Evolutionary conservation across 2,113 vertebrate species (phyloP), one percentile per base, ranked within the genome.

Genomic region (Scolopax mira): DNA sequence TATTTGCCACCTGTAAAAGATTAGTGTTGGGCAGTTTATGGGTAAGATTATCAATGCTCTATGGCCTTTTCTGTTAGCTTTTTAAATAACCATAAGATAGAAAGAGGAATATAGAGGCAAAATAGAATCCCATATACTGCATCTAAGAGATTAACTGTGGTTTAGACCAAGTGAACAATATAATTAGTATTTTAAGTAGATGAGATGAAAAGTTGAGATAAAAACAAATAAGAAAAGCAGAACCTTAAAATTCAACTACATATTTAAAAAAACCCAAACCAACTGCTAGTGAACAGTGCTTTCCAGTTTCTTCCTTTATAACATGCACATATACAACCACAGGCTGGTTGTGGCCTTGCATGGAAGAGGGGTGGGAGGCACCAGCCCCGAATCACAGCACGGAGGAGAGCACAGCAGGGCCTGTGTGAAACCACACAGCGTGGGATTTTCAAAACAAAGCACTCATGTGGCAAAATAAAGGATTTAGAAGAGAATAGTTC

Each of bases 391-490:
- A 72, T 89, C 31, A 8, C 28, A 6, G 64, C 15, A 3, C 5
- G 13, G 39, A 85, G 49, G 33, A 83, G 66, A 51, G 75, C 23
- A 30, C 46, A 90, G 69, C 55, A 86, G 64, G 90, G 71, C 67
- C 75, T 39, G 55, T 91, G 66, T 83, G 95, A 91, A 93, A 46
- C n/a, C 42, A 77, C 89, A 88, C 75, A 94, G 82, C 2, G 5
- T 96, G 94, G 75, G 79, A 95, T 95, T 96, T 93, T 90, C 67
- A 86, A 95, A 94, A 96, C 91, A 97, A 96, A 95, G 88, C 90
- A 86, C 67, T 93, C 79, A 75, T 72, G 91, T 95, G 89, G 75
- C 75, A 97, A 97, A 96, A 95, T 80, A 96, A 91, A 91, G 65
- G 75, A 67, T 93, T 88, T 58, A 73, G 65, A 69, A 86, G 39